These are phyloP conservation scores for Spea hammondii DNA, from an alignment of 2,797 vertebrate species.

Conservation along the genomic window DNA sequence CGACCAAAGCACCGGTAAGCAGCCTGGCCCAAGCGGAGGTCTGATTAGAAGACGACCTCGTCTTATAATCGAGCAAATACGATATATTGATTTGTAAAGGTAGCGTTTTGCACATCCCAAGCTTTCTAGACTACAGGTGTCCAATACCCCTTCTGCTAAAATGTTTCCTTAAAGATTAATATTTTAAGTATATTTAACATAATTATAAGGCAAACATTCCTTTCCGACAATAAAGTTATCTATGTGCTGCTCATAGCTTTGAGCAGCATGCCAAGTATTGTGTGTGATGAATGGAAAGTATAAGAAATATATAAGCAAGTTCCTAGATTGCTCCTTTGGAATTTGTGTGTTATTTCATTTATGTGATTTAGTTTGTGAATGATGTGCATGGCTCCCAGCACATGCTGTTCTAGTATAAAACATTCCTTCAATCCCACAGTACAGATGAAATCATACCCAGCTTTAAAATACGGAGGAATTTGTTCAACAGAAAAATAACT, in stretches of 20 bases:
- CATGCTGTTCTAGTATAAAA: conserved; percentile 60
- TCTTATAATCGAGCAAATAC: no score
- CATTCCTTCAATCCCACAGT: conserved; percentile 59
- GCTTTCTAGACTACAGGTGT: no score
- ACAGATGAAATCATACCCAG: conserved; percentile 56
- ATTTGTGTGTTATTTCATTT: conserved; percentile 60
- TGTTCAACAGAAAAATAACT: conserved; percentile 54
- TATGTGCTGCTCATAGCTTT: conserved; percentile 2
- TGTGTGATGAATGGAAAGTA: conserved; percentile 48
- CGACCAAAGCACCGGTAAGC: no score
- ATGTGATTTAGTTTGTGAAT: conserved; percentile 64
- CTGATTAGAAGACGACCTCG: no score
- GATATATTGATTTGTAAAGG: no score
- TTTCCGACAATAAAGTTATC: conserved; percentile 19
- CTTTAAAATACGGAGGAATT: conserved; percentile 58
- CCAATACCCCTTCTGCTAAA: no score
- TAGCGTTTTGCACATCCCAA: no score
- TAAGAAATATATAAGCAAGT: conserved; percentile 35
- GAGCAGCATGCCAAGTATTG: conserved; percentile 48
- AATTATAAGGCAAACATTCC: no score
- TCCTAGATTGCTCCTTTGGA: conserved; percentile 57
- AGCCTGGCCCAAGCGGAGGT: no score
- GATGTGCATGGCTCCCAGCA: conserved; percentile 60
- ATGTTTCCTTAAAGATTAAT: no score
- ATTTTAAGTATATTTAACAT: no score